Evolutionary conservation across 2,888 invertebrate genomes (phyloP).

Genomic region (Conistra vaccinii): DNA sequence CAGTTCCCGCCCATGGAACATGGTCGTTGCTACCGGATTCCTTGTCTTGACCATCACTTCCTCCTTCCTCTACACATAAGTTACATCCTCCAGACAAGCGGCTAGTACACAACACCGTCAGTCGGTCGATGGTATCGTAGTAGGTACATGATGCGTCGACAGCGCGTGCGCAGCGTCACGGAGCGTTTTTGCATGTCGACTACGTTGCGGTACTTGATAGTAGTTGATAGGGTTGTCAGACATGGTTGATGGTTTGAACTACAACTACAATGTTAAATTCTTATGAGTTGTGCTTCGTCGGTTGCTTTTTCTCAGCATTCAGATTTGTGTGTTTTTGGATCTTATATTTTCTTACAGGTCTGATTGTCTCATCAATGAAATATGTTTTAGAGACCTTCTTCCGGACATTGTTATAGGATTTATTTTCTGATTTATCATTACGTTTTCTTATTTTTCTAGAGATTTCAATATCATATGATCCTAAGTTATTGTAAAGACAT

Average conservation of each 20-base stretch:
- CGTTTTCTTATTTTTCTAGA: background rate
- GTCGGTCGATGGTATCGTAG: conserved; percentile 17
- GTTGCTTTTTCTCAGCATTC: background rate
- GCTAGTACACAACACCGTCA: conserved; percentile 12
- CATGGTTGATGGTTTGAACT: background rate
- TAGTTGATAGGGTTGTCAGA: conserved; percentile 42
- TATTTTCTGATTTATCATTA: background rate
- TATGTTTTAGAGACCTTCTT: background rate
- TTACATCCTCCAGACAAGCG: background rate
- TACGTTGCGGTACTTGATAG: conserved; percentile 56
- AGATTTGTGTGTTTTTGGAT: background rate
- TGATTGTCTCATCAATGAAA: background rate
- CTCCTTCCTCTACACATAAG: background rate
- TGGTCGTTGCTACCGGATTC: background rate
- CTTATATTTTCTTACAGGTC: background rate
- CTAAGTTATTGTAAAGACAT: background rate
- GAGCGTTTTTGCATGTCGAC: conserved; percentile 55
- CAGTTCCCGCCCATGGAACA: background rate
- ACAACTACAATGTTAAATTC: background rate
- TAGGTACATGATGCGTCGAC: conserved; percentile 21
- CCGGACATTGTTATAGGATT: no score
- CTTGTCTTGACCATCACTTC: background rate
- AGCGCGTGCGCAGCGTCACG: conserved; percentile 54
- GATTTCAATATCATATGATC: background rate
- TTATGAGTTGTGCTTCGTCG: background rate